Evolutionary conservation across 2,797 vertebrate species (phyloP).

Genomic region (Leucoraja ocellata): DNA sequence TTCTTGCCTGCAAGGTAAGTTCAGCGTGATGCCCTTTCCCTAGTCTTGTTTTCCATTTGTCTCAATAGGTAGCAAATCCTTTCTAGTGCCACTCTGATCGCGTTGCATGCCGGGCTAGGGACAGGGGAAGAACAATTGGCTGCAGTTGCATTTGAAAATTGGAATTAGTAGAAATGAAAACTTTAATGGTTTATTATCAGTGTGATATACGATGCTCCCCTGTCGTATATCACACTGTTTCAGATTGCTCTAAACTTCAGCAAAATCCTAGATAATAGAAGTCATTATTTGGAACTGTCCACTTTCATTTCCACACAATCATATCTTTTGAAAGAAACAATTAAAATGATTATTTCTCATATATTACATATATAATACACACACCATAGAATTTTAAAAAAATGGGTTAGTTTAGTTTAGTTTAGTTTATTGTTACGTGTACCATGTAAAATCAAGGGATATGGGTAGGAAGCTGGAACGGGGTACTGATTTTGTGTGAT

Average conservation of each 20-base stretch:
- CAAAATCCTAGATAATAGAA: not conserved
- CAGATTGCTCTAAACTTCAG: not conserved
- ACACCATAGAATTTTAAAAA: not conserved
- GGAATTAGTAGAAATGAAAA: slow-evolving; percentile 20
- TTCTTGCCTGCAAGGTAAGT: slow-evolving; percentile 16
- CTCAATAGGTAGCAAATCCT: slow-evolving; percentile 36
- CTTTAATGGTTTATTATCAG: slow-evolving; percentile 8
- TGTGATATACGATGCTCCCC: not conserved
- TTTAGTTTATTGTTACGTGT: no score
- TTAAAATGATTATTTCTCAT: not conserved
- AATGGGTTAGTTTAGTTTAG: no score
- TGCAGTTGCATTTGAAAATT: slow-evolving; percentile 18
- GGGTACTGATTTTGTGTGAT: no score
- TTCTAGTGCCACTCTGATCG: not conserved
- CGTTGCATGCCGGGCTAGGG: not conserved
- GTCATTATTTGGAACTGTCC: not conserved
- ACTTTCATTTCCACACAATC: not conserved
- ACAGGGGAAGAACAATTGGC: not conserved
- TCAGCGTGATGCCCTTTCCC: slow-evolving; percentile 11
- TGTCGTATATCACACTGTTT: not conserved
- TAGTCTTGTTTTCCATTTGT: slow-evolving; percentile 34
- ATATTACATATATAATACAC: no score
- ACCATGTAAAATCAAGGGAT: no score
- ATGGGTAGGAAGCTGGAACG: no score
- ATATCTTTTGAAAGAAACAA: not conserved